Evolutionary conservation across 2,888 invertebrate species (phyloP), one percentile per base, ranked within the genome.

Genomic region (Aleiodes alternator): DNA sequence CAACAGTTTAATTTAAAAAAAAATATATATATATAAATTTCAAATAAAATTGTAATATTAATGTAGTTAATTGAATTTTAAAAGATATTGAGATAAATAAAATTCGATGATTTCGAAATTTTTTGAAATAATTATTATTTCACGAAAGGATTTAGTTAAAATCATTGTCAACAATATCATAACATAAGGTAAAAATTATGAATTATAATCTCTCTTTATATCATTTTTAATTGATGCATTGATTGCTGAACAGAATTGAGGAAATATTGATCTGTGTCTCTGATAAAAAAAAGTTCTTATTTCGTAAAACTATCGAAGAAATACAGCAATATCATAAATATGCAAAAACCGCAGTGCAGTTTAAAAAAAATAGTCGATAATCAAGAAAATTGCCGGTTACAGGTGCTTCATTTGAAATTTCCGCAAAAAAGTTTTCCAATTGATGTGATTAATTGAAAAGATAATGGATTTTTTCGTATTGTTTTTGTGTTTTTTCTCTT

Each of bases 311-410:
- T 29, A 34, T 59, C 34, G 59, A 69, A 43, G 14, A 9, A 14
- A 12, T 16, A 16, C 16, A 9, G 16, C 16, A 4, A 59, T 59
- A n/a, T 11, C 11, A 61, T 38, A 8, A 61, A 48, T 7, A 48
- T n/a, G 14, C 5, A n/a, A 31, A 11, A 59, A 29, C 59, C 69
- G 74, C 74, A 69, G 53, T 74, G 69, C 74, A 69, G 69, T 69
- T 14, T 43, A 2, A 50, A 29, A 59, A 57, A 31, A 43, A 7
- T 57, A n/a, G 57, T 69, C 69, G 50, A 69, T 74, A 74, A 43
- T 56, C 23, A 12, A 57, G 14, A 16, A 56, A 69, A 57, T 34
- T 31, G 29, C 14, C 69, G 31, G 48, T 56, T 68, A 72, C 59
- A 72, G 68, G 43, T 56, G 55, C 23, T 48, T 66, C 12, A 55